Percentiles rank a stretch among this genome's conserved stretches.
Conservation (phyloP, 1,140 invertebrate species). For the Eumeta japonica region DNA sequence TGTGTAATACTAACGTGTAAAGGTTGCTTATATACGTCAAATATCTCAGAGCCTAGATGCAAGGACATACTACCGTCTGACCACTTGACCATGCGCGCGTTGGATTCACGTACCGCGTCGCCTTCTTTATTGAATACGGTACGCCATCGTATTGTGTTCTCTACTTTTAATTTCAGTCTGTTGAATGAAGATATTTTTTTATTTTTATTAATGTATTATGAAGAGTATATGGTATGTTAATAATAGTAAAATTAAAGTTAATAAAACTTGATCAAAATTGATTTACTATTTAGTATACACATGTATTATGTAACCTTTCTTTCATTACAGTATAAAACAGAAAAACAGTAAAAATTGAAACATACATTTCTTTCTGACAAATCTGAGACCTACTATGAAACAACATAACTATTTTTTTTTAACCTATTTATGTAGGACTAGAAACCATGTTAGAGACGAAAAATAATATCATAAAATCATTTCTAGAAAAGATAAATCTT, state of each 20-base stretch:
- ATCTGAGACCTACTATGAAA: too few species aligned
- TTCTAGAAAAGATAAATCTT: too few species aligned
- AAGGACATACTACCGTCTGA: constrained; percentile 98
- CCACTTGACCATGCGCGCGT: constrained; percentile 94
- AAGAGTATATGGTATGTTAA: not conserved
- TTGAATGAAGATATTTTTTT: constrained; percentile 11
- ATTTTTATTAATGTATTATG: too few species aligned
- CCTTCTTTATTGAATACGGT: constrained; percentile 81
- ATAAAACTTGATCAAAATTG: too few species aligned
- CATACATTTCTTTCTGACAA: too few species aligned
- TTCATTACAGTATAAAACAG: too few species aligned
- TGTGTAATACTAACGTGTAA: constrained; percentile 62
- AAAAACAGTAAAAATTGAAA: too few species aligned
- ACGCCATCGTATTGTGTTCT: constrained; percentile 98
- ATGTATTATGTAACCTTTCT: too few species aligned
- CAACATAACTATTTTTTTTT: too few species aligned
- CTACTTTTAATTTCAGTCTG: constrained; percentile 87
- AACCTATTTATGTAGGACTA: too few species aligned
- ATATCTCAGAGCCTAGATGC: constrained; percentile 95
- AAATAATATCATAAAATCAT: not conserved
- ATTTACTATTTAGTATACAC: too few species aligned
- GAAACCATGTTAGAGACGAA: constrained; percentile 1
- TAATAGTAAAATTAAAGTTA: too few species aligned
- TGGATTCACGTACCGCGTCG: constrained; percentile 85
- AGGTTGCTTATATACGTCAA: constrained; percentile 94